Evolutionary conservation across 2,797 vertebrate species (phyloP), one percentile per base, ranked within the genome.

Genomic region (Coregonus ussuriensis): DNA sequence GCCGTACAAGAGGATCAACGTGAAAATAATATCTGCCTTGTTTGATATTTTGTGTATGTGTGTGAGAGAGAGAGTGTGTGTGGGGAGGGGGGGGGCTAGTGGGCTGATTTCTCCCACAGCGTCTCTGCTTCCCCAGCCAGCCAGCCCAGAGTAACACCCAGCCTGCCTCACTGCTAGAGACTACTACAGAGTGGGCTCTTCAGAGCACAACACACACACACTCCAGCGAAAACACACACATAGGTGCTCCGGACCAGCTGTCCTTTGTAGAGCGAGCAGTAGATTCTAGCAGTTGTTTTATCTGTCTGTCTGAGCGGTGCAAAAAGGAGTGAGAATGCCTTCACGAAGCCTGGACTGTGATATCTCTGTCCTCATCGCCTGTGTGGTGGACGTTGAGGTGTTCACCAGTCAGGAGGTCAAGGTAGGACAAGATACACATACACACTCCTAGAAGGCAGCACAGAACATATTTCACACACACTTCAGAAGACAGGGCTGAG

Each of bases 291-390:
- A 4, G 41, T 65, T 14, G n/a, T 71, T 69, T 47, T 47, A 47
- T 47, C 41, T 29, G 63, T 65, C 72, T 18, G 71, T 59, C 33
- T 29, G 51, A 29, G 72, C 31, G 72, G 15, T 51, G 37, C 69
- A 15, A 51, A 11, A 35, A 29, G 66, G 65, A 29, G 65, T 31
- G 74, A 47, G 31, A 85, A 96, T 96, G 95, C 95, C 95, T 91
- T 92, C 94, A 83, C 93, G 91, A 81, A 94, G 91, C 91, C 92
- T 95, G 93, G 95, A 96, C 91, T 94, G 93, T 91, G 94, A 95
- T 88, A 89, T 90, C 85, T 94, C 93, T 83, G 95, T 94, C 83
- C 92, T 96, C 92, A 93, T 96, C 79, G 95, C 95, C 89, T 96
- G 95, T 75, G 86, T 90, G 89, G 94, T 95, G 80, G 95, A 96